phyloP scores from a whole-genome alignment of 2,888 invertebrate genomes.

The Agonopterix subpropinquella region DNA sequence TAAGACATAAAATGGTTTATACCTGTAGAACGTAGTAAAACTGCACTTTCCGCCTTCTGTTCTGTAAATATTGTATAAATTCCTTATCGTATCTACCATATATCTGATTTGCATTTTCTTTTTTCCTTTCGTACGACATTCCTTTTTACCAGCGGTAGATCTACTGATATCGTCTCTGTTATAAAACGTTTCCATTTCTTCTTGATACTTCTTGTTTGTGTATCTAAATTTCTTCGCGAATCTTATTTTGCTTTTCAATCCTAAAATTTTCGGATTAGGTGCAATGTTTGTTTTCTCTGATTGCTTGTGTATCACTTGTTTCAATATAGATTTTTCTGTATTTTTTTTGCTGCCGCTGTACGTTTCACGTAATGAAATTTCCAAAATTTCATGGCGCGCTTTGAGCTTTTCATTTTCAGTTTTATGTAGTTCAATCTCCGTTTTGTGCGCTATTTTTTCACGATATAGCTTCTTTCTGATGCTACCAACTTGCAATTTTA shows the following conservation, averaged over 20 bases:
- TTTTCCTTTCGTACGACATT: constrained; percentile 5
- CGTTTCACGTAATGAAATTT: constrained; percentile 1
- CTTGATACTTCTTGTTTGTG: constrained; percentile 1
- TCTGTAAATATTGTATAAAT: constrained; percentile 8
- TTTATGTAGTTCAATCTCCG: constrained; percentile 2
- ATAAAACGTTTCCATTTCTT: constrained; percentile 7
- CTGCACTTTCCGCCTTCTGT: constrained; percentile 10
- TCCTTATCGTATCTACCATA: constrained; percentile 5
- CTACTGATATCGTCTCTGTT: constrained; percentile 8
- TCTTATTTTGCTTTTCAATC: neutral
- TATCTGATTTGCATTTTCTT: constrained; percentile 7
- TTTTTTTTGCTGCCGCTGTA: constrained; percentile 1
- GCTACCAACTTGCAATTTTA: constrained; percentile 3
- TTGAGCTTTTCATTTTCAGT: constrained; percentile 1
- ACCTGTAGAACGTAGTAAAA: constrained; percentile 12
- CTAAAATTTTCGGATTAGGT: neutral
- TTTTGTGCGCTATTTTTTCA: constrained; percentile 1
- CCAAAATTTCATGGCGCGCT: constrained; percentile 6
- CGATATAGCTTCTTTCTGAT: constrained; percentile 2
- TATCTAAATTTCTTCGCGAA: neutral
- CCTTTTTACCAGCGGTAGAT: constrained; percentile 7
- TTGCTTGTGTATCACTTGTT: constrained; percentile 3
- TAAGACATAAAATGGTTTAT: constrained; percentile 10
- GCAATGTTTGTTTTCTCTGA: no score
- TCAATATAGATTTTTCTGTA: constrained; percentile 4